Conservation (phyloP, 2,113 vertebrate genomes). For the Actenoides lindsayi region DNA sequence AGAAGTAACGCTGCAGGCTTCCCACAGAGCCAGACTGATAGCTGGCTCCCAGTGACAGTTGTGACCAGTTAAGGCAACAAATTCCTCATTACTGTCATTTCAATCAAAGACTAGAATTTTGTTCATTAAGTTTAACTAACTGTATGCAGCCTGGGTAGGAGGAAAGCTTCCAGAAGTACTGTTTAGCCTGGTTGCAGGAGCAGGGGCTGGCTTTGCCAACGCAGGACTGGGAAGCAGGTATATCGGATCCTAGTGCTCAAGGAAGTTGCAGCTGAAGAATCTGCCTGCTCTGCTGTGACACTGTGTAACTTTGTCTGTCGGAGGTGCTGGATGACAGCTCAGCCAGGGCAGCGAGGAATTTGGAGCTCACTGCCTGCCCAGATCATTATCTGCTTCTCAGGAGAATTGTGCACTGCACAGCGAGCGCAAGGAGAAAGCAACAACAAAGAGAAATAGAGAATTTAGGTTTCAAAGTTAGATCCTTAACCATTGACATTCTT, state of each 20-base stretch:
- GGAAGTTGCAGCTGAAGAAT: background rate
- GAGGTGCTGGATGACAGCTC: background rate
- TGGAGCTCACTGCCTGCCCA: background rate
- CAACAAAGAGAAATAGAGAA: background rate
- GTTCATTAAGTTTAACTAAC: background rate
- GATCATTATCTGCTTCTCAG: conserved; percentile 26
- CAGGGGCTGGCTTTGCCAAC: background rate
- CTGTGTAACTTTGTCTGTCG: background rate
- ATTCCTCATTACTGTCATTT: background rate
- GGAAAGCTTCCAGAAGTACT: background rate
- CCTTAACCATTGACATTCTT: background rate
- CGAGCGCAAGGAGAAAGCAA: background rate
- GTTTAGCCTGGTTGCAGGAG: background rate
- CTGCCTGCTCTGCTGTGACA: background rate
- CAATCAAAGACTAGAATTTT: background rate
- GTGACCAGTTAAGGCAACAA: background rate
- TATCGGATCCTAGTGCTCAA: background rate
- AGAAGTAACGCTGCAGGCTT: background rate
- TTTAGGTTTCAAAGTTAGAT: background rate
- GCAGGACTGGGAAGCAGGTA: background rate
- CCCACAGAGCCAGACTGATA: background rate
- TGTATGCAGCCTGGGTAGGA: background rate
- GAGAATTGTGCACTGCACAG: background rate
- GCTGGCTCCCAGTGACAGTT: background rate
- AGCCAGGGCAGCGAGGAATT: background rate